Conservation (phyloP, 2,113 vertebrate species). For the Apteryx owenii region DNA sequence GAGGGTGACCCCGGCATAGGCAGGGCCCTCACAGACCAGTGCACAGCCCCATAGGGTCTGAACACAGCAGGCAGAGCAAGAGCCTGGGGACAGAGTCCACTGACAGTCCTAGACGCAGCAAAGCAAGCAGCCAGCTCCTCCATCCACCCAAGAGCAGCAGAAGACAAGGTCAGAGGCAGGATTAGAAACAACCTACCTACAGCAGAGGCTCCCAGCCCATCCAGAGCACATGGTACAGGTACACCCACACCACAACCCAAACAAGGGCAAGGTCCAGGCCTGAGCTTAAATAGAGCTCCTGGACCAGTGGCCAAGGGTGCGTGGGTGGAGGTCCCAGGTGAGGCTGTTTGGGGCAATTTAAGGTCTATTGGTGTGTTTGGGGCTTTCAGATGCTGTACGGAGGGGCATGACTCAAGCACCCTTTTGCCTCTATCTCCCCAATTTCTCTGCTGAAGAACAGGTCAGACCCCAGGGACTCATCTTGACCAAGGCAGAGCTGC, state of each 20-base stretch:
- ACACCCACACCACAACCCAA: accelerated
- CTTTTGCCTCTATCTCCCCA: not conserved
- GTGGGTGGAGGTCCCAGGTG: not conserved
- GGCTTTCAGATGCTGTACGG: not conserved
- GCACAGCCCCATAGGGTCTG: not conserved
- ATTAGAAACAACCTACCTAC: not conserved
- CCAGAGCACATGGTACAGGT: accelerated
- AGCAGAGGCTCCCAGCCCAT: not conserved
- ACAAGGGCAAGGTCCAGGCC: accelerated
- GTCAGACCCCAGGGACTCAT: not conserved
- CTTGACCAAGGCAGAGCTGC: not conserved
- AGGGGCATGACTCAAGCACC: not conserved
- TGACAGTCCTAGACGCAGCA: not conserved
- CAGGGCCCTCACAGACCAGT: not conserved
- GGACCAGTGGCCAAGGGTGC: not conserved
- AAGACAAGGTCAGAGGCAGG: not conserved
- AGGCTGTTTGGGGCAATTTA: not conserved
- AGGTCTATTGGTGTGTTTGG: not conserved
- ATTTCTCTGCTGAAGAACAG: not conserved
- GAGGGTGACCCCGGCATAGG: not conserved
- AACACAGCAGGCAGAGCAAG: not conserved
- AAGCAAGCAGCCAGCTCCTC: not conserved
- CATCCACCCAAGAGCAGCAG: not conserved
- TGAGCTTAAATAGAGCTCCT: not conserved
- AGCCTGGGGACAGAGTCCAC: no score